Evolutionary conservation across 2,113 vertebrate species (phyloP).

Genomic region (Podarcis muralis): DNA sequence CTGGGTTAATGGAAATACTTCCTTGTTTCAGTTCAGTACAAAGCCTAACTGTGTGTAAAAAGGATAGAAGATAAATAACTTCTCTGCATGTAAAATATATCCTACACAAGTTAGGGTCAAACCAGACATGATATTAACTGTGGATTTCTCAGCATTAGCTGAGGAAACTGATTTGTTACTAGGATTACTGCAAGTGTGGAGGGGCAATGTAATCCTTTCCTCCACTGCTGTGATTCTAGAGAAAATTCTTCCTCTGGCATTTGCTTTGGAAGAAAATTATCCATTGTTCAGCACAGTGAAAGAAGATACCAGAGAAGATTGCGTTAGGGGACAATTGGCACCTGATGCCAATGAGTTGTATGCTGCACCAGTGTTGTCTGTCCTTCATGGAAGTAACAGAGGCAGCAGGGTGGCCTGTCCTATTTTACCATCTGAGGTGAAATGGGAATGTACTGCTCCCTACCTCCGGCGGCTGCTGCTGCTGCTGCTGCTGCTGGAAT

Average conservation of each 20-base stretch:
- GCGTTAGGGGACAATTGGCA: background rate
- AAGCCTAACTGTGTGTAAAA: conserved; percentile 67
- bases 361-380: background rate
- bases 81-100: conserved; percentile 56
- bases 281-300: background rate
- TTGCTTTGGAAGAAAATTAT: background rate
- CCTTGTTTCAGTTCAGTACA: conserved; percentile 63
- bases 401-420: too few relatives aligned
- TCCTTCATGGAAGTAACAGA: background rate
- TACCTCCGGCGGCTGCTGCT: too few relatives aligned
- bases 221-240: background rate
- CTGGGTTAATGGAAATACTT: conserved; percentile 56
- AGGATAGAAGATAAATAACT: conserved; percentile 64
- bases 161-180: background rate
- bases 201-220: background rate
- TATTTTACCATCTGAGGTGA: too few relatives aligned
- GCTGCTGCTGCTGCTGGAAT: too few relatives aligned
- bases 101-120: background rate
- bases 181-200: background rate
- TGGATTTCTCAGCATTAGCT: background rate
- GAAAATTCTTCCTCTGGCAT: background rate
- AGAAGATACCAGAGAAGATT: background rate
- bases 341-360: background rate
- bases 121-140: background rate
- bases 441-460: too few relatives aligned